phyloP scores from a whole-genome alignment of 2,113 vertebrate genomes.

The Nestor notabilis region DNA sequence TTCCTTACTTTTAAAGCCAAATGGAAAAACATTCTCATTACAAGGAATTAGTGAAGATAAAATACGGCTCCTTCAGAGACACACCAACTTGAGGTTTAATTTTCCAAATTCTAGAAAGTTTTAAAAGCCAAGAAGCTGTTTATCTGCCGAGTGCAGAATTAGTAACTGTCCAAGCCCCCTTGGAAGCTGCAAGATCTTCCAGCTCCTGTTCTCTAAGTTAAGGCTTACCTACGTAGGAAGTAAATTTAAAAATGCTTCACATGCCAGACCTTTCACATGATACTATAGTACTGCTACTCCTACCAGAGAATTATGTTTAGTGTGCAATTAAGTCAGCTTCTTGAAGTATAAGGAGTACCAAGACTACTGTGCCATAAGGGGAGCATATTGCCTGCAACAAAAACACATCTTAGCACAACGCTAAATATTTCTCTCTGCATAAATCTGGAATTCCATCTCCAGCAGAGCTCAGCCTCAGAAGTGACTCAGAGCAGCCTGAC shows the following conservation, averaged over 20 bases:
- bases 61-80: background rate
- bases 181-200: background rate
- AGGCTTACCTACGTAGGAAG: background rate
- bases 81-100: rapidly evolving
- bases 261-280: background rate
- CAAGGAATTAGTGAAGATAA: background rate
- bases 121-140: background rate
- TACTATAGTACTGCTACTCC: constrained; percentile 18
- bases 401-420: constrained; percentile 49
- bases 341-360: background rate
- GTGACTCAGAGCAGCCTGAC: background rate
- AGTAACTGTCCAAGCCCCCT: background rate
- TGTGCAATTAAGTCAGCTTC: constrained; percentile 42
- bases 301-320: constrained; percentile 31
- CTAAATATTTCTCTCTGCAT: constrained; percentile 64
- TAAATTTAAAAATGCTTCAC: background rate
- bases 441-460: constrained; percentile 34
- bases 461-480: background rate
- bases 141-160: background rate
- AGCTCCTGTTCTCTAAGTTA: background rate
- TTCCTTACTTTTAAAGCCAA: constrained; percentile 14
- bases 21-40: background rate
- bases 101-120: background rate
- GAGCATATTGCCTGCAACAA: constrained; percentile 59
- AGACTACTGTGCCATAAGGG: constrained; percentile 59